Evolutionary conservation across 2,797 vertebrate species (phyloP).

Genomic region (Podarcis siculus): DNA sequence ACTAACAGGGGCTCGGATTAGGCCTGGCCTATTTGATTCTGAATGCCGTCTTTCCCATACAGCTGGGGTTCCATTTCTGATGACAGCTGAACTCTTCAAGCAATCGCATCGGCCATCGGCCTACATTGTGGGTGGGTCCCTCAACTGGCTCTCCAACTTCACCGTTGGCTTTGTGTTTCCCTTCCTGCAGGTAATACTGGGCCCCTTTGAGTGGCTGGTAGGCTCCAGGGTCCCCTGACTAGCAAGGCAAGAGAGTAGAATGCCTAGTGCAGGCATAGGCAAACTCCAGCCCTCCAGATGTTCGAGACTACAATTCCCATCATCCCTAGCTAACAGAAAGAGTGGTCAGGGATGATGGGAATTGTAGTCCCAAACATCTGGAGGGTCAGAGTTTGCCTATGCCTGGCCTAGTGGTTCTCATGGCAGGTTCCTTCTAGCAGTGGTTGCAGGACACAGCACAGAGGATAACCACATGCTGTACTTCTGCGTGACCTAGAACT

Average conservation of each 20-base stretch:
- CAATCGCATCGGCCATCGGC: conserved; percentile 89
- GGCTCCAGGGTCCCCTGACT: neutral
- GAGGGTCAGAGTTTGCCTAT: neutral
- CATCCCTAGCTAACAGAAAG: too few species aligned
- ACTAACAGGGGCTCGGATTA: neutral
- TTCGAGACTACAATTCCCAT: too few species aligned
- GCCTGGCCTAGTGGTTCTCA: too few species aligned
- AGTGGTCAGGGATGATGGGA: too few species aligned
- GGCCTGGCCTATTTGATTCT: neutral
- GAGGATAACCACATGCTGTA: neutral
- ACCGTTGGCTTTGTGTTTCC: conserved; percentile 89
- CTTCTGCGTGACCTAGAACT: neutral
- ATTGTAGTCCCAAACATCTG: neutral
- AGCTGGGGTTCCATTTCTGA: conserved; percentile 90
- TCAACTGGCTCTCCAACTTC: conserved; percentile 95
- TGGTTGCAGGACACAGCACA: neutral
- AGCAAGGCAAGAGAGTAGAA: neutral
- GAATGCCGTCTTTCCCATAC: neutral
- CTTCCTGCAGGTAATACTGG: conserved; percentile 86
- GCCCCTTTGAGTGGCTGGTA: neutral
- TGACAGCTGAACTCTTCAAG: conserved; percentile 91
- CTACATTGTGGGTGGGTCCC: conserved; percentile 86
- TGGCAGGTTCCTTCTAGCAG: neutral
- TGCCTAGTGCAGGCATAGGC: neutral
- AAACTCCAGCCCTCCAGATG: too few species aligned